Evolutionary conservation across 2,888 invertebrate genomes (phyloP).

Genomic region (Scrobipalpa atriplicella): DNA sequence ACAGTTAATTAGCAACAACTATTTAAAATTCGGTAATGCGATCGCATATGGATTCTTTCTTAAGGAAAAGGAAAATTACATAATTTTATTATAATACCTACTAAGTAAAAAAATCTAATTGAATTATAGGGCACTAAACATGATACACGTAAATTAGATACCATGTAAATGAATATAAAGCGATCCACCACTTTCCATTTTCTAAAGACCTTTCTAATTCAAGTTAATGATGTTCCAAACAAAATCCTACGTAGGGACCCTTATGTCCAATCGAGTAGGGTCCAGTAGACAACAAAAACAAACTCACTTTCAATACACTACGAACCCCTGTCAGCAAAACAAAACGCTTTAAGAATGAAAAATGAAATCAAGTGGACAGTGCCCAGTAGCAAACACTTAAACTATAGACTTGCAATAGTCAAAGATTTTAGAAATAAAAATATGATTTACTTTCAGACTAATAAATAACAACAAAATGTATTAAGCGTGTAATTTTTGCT

Average conservation of each 20-base stretch:
- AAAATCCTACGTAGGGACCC: conserved; percentile 47
- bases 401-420: conserved; percentile 46
- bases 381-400: conserved; percentile 36
- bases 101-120: too few species aligned
- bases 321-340: conserved; percentile 73
- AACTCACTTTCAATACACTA: conserved; percentile 67
- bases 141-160: not conserved
- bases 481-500: too few species aligned
- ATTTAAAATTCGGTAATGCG: too few species aligned
- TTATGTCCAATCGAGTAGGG: conserved; percentile 67
- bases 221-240: conserved; percentile 62
- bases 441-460: too few species aligned
- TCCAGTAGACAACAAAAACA: conserved; percentile 57
- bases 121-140: not conserved
- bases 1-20: too few species aligned
- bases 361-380: conserved; percentile 80
- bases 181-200: conserved; percentile 20
- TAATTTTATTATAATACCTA: too few species aligned
- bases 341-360: conserved; percentile 78
- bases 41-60: too few species aligned
- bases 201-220: conserved; percentile 43
- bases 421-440: conserved; percentile 30
- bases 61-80: too few species aligned
- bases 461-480: too few species aligned
- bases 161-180: conserved; percentile 25